Percentiles rank a stretch among this genome's conserved stretches.
These are phyloP conservation scores for Corynorhinus townsendii DNA, from an alignment of 2,113 vertebrate species.

Conservation along the genomic window DNA sequence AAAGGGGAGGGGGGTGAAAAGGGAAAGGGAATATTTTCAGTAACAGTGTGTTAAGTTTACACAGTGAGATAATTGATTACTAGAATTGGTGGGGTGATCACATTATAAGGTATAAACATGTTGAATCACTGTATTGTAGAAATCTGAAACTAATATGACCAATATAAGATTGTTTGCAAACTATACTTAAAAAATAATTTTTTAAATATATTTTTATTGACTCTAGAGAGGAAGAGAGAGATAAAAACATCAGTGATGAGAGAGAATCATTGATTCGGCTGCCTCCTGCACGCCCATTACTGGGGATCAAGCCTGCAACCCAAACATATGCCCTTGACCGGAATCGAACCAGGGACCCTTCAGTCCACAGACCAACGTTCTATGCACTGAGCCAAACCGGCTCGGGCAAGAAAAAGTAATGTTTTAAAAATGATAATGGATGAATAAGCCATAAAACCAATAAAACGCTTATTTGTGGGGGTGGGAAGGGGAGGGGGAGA, in stretches of 20 bases:
- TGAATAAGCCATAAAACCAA: background rate
- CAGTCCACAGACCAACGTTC: no score
- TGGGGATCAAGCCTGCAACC: no score
- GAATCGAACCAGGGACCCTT: no score
- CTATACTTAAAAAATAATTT: background rate
- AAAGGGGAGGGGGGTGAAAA: background rate
- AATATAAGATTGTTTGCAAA: background rate
- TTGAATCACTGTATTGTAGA: background rate
- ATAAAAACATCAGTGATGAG: no score
- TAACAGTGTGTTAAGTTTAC: background rate
- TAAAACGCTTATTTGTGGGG: background rate
- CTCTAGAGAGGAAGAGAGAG: no score
- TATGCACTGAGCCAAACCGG: no score
- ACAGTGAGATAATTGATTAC: background rate
- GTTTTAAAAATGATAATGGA: background rate
- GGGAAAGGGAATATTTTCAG: background rate
- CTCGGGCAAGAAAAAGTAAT: no score
- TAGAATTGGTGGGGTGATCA: no score
- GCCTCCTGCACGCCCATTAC: no score
- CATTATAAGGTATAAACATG: background rate
- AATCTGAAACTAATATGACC: background rate
- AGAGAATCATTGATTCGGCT: no score
- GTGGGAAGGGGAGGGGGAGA: background rate
- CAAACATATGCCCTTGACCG: no score
- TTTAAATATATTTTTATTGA: background rate